Conservation (phyloP, 92 coral and sea anemone genomes). For the Phenganax marumi region DNA sequence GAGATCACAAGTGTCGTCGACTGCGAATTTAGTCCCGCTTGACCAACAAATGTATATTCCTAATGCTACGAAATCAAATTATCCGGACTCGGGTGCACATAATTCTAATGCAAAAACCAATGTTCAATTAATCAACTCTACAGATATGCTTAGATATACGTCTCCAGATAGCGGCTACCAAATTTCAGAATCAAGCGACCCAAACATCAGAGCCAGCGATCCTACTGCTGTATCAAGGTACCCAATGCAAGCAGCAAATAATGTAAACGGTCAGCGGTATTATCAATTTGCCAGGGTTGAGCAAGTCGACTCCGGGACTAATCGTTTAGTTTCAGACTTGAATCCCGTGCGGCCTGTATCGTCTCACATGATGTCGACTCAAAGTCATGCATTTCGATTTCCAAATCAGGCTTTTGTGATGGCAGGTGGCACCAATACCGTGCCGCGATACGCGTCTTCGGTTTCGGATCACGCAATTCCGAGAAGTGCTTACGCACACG, state of each 20-base stretch:
- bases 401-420: background rate
- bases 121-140: background rate
- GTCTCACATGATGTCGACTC: background rate
- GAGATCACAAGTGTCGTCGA: background rate
- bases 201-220: background rate
- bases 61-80: background rate
- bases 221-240: background rate
- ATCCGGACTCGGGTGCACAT: background rate
- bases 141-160: background rate
- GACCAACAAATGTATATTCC: background rate
- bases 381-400: background rate
- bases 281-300: background rate
- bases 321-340: background rate
- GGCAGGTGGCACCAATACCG: background rate
- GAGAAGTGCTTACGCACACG: no score
- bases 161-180: background rate
- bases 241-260: background rate
- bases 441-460: background rate
- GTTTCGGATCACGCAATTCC: background rate
- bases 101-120: background rate
- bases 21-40: background rate
- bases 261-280: conserved; percentile 3
- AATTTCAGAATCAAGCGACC: background rate
- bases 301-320: background rate
- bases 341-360: background rate